Percentiles rank a stretch among this genome's conserved stretches.
Conservation (phyloP, 2,113 vertebrate genomes). For the Budorcas taxicolor region DNA sequence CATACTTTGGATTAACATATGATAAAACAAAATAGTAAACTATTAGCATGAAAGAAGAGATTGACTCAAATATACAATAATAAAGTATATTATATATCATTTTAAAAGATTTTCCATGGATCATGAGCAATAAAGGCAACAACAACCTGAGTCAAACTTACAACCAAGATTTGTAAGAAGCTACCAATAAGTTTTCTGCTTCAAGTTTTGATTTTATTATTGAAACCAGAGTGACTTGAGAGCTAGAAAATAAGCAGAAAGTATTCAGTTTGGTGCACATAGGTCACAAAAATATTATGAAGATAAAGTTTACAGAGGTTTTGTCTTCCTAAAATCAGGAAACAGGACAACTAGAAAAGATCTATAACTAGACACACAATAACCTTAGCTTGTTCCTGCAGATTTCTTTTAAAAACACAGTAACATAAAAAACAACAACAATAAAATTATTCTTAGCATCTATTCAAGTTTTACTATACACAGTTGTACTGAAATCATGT, state of each 20-base stretch:
- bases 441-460: neutral
- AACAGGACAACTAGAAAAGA: neutral
- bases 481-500: neutral
- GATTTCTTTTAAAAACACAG: neutral
- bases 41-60: neutral
- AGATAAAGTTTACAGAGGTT: neutral
- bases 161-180: neutral
- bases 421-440: neutral
- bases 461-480: neutral
- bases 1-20: neutral
- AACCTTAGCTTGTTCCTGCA: neutral
- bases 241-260: neutral
- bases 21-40: neutral
- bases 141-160: neutral
- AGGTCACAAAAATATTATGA: neutral
- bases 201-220: neutral
- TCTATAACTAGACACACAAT: neutral
- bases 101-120: neutral
- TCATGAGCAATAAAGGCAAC: neutral
- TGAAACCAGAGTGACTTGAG: neutral
- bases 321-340: neutral
- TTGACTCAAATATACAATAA: neutral
- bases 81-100: neutral
- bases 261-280: neutral
- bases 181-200: neutral